Evolutionary conservation across 2,888 invertebrate species (phyloP), one percentile per base, ranked within the genome.

Genomic region (Blastobasis adustella): DNA sequence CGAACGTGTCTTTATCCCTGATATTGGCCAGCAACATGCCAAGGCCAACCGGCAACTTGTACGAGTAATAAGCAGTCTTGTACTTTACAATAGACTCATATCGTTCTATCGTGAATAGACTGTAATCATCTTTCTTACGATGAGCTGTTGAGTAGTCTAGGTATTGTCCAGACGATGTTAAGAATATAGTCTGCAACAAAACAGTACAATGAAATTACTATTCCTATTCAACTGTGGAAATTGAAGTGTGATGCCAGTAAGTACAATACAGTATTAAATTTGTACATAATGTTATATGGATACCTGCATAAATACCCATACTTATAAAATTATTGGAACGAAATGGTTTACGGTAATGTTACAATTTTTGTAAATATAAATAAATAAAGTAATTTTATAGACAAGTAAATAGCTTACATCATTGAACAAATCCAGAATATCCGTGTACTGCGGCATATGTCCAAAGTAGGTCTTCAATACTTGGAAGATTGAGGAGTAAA

Each of bases 11-110:
- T 6, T 89, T 83, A 73, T 95, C 94, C 48, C 69, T 70, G 45
- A 88, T 88, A 84, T 92, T 91, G 64, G 94, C 93, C 82, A 96
- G 90, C 69, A 93, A 90, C 93, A 97, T 92, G 4, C 95, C 95
- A 45, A 93, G 69, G 6, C 93, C 92, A 37, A 96, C 91, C 2
- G 98, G 97, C 58, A 96, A 87, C 64, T 94, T 93, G 76, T 96
- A 96, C 0, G 96, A 92, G 74, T 97, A 97, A 76, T 93, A 95
- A 0, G 94, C 92, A 37, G 96, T 95, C 82, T 97, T 97, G 76
- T 95, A 94, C 60, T 93, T 93, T 9, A 94, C 93, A 66, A 96
- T 95, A 0, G 92, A 86, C 61, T 91, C 91, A 73, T 96, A 96
- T 59, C 91, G 90, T 40, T 94, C 93, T 91, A 93, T 92, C 1